Evolutionary conservation across 2,113 vertebrate genomes (phyloP).

Genomic region (Pelecanus crispus): DNA sequence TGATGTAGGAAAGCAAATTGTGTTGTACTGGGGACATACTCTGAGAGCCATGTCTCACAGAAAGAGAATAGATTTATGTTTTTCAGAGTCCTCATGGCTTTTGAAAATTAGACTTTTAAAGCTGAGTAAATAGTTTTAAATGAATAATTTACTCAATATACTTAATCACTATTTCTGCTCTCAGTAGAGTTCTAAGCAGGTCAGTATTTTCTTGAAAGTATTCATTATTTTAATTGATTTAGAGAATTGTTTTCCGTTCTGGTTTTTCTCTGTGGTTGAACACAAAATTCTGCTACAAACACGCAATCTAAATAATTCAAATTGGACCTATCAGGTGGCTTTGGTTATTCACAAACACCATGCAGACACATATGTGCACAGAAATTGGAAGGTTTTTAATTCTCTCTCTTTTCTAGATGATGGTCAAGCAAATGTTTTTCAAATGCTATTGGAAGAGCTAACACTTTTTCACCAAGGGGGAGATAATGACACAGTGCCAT

Average conservation of each 20-base stretch:
- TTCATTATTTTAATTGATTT: not conserved
- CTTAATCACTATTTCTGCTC: not conserved
- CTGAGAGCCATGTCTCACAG: not conserved
- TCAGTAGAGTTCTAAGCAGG: not conserved
- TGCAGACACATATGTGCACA: not conserved
- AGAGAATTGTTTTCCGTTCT: not conserved
- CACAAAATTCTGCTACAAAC: not conserved
- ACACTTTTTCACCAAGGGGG: not conserved
- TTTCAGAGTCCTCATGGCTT: not conserved
- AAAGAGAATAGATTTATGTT: not conserved
- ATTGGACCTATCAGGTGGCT: not conserved
- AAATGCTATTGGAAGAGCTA: not conserved
- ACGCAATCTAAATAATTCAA: not conserved
- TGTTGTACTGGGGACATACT: not conserved
- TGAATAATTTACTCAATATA: not conserved
- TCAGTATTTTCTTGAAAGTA: not conserved
- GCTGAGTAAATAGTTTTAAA: not conserved
- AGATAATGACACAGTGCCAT: accelerated
- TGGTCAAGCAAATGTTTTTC: not conserved
- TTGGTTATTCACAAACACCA: not conserved
- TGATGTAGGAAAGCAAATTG: not conserved
- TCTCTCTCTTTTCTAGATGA: not conserved
- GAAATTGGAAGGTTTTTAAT: not conserved
- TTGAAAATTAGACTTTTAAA: not conserved
- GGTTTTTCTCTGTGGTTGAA: not conserved